Evolutionary conservation across 2,113 vertebrate genomes (phyloP), one percentile per base, ranked within the genome.

Genomic region (Pseudorectes ferrugineus): DNA sequence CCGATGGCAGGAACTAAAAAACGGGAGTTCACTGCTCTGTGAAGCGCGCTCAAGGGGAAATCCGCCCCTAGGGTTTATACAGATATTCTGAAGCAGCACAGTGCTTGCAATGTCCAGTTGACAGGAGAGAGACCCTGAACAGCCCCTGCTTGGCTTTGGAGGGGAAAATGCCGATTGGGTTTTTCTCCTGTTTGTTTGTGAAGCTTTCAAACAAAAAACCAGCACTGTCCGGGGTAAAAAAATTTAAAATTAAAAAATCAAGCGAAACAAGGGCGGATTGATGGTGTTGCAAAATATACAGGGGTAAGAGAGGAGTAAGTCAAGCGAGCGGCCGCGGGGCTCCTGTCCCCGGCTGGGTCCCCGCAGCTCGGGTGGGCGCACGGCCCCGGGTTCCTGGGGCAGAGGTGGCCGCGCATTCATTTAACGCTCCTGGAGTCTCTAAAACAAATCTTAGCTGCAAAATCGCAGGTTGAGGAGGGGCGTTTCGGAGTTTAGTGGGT

Each of bases 231-330:
- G 8, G 13, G 14, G 10, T 5, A 1, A 4, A 9, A 46, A 19
- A 35, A 36, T 3, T 1, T 12, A 2, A 33, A 35, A 36, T 3
- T 1, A 10, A 2, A 33, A 51, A 66, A 38, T 14, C n/a, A n/a
- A 29, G 16, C 16, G 7, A 10, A 46, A 35, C 31, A 33, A 54
- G 40, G 0, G 4, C 2, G 3, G 13, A 2, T 35, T 49, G 42
- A 48, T 80, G 33, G 26, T 9, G 3, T 16, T 21, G 40, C 22
- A 31, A 73, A 68, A 51, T 33, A 20, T 2, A 5, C 9, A 9
- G 36, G 21, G 20, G 17, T 14, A 11, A 14, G 24, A 42, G 61
- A 52, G 19, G 52, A 62, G 5, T 29, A 3, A 40, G 6, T 19
- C 6, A 29, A 67, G 51, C 45, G 8, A 5, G 8, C 2, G 38